These are phyloP conservation scores for Alosa sapidissima DNA, from an alignment of 2,797 vertebrate species.

Conservation along the genomic window DNA sequence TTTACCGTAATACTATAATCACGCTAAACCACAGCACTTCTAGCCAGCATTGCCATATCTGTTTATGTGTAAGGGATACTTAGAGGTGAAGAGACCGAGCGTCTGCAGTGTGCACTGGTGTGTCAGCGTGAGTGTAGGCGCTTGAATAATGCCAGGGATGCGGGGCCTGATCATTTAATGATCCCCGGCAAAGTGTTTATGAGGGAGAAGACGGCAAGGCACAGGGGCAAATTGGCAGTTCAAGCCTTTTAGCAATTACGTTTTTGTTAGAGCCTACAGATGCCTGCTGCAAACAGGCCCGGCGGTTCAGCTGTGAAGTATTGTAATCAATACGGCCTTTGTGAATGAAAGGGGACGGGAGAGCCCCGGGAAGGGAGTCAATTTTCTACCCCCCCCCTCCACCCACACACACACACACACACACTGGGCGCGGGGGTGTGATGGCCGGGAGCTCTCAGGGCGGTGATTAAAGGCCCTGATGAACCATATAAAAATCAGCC, in stretches of 20 bases:
- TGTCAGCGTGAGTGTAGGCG: conserved; percentile 17
- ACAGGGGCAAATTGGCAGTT: conserved; percentile 65
- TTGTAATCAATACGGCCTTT: conserved; percentile 64
- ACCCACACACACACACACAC: not conserved
- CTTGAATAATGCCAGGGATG: conserved; percentile 46
- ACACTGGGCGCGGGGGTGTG: conserved; percentile 18
- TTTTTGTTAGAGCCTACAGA: conserved; percentile 68
- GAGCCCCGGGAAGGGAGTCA: conserved; percentile 65
- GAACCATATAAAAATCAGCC: conserved; percentile 66
- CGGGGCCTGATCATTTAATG: conserved; percentile 53
- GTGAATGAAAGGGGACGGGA: conserved; percentile 55
- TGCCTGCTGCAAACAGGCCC: conserved; percentile 55
- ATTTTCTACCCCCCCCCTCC: conserved; percentile 39
- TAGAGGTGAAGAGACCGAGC: not conserved
- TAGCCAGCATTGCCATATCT: not conserved
- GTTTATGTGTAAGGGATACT: not conserved
- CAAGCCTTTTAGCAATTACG: conserved; percentile 66
- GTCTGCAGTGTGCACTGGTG: conserved; percentile 13
- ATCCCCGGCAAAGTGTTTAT: conserved; percentile 50
- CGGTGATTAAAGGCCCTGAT: conserved; percentile 62
- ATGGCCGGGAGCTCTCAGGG: conserved; percentile 45
- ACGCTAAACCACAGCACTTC: no score
- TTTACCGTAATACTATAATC: no score
- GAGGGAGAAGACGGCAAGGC: not conserved
- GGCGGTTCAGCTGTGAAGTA: conserved; percentile 58